Evolutionary conservation across 2,113 vertebrate species (phyloP), one percentile per base, ranked within the genome.

Genomic region (Ailurus styani): DNA sequence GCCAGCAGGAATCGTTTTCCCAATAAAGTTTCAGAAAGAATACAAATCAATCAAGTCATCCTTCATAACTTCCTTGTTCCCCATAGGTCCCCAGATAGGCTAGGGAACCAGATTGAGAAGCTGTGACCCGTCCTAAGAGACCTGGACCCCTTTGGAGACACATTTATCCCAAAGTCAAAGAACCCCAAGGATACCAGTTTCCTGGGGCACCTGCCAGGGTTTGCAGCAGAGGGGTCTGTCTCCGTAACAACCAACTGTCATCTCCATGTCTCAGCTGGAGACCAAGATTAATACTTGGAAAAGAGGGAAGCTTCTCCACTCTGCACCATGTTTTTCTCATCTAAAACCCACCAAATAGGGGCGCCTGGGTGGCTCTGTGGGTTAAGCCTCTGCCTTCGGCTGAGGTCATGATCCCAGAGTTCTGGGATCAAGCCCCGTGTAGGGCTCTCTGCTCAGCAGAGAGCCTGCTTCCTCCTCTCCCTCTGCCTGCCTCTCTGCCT

Each of bases 1-100:
- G 50, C 78, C 55, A 0, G 42, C 0, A 7, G 6, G 68, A 3
- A 34, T 60, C n/a, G 3, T 40, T 40, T 60, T 87, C 70, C 37
- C 72, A 50, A 6, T 2, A 42, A 54, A 62, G 50, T 5, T 68
- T 15, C 40, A 79, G 55, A 88, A 72, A 93, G 37, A 96, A 85
- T 3, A 45, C 0, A 70, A 72, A 47, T 13, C 3, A n/a, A 5
- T 93, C 25, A 83, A 31, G 37, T 81, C 45, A 31, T 7, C 18
- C 78, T 47, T 81, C 27, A 7, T 7, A 13, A 13, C 4, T 57
- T n/a, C 78, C 29, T 1, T 57, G 52, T 14, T 45, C 20, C 29
- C 73, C 52, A 0, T 7, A 21, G 34, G 12, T 37, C 79, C 86
- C 11, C 1, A n/a, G 31, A 62, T 2, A 34, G 45, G 31, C 1